Evolutionary conservation across 2,797 vertebrate genomes (phyloP), one percentile per base, ranked within the genome.

Genomic region (Urosaurus nigricauda): DNA sequence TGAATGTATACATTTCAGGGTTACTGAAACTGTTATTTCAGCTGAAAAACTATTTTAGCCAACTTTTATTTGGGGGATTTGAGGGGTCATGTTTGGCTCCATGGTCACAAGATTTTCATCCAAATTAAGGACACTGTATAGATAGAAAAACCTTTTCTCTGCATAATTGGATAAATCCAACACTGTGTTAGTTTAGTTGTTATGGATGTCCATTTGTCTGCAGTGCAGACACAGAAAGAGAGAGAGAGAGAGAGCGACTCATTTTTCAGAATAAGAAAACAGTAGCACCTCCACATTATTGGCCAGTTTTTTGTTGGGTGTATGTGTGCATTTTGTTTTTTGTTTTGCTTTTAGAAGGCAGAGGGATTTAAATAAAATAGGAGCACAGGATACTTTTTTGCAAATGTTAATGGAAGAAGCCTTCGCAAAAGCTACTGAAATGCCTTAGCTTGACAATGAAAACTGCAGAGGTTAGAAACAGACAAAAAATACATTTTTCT

Each of bases 141-240:
- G 0, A 0, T 14, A 87, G 2, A 43, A 58, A 68, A 12, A 5
- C 0, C 0, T 4, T 58, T 37, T 37, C 11, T 8, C 75, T 79
- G 51, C 73, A 0, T 43, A 17, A 58, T 5, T 17, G 58, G 58
- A 2, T 74, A 79, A 60, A 65, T 78, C 9, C 58, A 60, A 70
- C 4, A 2, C 8, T 53, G 29, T 74, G 32, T 37, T 70, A 53
- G 29, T 58, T 85, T 43, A n/a, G 89, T 87, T 87, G 65, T 58
- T 13, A 78, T 11, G 0, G 32, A 70, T 26, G 5, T 7, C 0
- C 11, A 19, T 74, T 47, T 73, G 71, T 60, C 29, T 73, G 73
- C 19, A 56, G 2, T n/a, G 9, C 35, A 56, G 7, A 35, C n/a
- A 77, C 11, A 47, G 47, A 51, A 51, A 51, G 47, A 51, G 8